Evolutionary conservation across 1,140 invertebrate species (phyloP), one percentile per base, ranked within the genome.

Genomic region (Brachystomella parvula): DNA sequence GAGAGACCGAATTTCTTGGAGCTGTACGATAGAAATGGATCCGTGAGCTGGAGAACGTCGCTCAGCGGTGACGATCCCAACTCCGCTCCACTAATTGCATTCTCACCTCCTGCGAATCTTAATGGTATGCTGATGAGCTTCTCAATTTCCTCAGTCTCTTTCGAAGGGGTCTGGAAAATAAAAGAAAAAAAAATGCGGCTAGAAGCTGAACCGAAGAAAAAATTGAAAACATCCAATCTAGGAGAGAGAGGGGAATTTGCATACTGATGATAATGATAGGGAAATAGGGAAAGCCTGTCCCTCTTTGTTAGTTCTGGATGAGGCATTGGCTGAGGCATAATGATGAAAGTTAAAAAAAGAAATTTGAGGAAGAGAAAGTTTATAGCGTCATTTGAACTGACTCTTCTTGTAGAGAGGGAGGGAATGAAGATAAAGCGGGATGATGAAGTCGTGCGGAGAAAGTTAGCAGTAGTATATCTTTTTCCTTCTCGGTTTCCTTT

Each of bases 21-120:
- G 47, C 67, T 57, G 15, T 47, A 69, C 62, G 71, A 69, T 56
- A 32, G n/a, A 26, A 69, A 72, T 63, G 71, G 71, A 33, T 69
- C 71, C n/a, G 47, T 57, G 35, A 57, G 69, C 29, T 70, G 63
- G 53, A 64, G 47, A 12, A 70, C 68, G 53, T 67, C 67, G 21
- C 65, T 67, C 47, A 63, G 66, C 47, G 65, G 65, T 21, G 69
- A 70, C 39, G 69, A 70, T 59, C 71, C 68, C 32, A 69, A 67
- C 59, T 33, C 67, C 53, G 62, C 63, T 47, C 71, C 71, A 64
- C 24, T 72, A 24, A 60, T 72, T 61, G 67, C 67, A 32, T 72
- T 72, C 47, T 72, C 71, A 44, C 71, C 71, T 32, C 33, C 67
- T 59, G 71, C 68, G 29, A 58, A 72, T 57, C 56, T 72, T 35